Evolutionary conservation across 2,888 invertebrate species (phyloP), one percentile per base, ranked within the genome.

Genomic region (Adela reaumurella): DNA sequence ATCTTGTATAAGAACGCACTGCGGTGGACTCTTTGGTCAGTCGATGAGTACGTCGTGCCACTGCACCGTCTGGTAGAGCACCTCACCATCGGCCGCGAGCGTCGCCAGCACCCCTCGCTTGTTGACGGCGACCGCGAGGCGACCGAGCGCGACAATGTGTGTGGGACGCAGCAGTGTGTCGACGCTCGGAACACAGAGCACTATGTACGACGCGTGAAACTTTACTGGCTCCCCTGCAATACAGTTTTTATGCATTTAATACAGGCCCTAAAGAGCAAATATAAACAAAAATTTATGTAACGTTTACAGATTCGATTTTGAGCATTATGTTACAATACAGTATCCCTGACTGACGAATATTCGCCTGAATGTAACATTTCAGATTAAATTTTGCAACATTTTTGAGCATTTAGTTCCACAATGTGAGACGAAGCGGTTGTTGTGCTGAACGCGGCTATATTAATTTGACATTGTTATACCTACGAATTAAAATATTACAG

Each of bases 121-220:
- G 62, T 89, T 89, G 0, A 92, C 92, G 55, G 85, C 83, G 5
- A 88, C 87, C 3, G 89, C 88, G 28, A 93, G 65, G 53, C 93
- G 80, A 43, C 88, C 89, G 63, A 86, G 84, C 1, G 86, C 77
- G 6, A 91, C 83, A 17, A 92, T 60, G 55, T 83, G 82, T 43
- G 69, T 59, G 1, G 86, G 74, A 16, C 77, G 67, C 29, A 87
- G 65, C 8, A 58, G 57, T 49, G 74, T 67, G 43, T 70, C 63
- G 48, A 67, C 61, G 51, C 73, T 67, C 47, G 74, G 69, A 50
- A 84, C 65, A 68, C 93, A 94, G 49, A 85, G 76, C 11, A 92
- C 82, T 67, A 94, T 87, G 60, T 86, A 89, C 52, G 85, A 83
- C 1, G 92, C 89, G 68, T 94, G 94, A 62, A 86, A 90, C 61